Evolutionary conservation across 2,888 invertebrate species (phyloP).

Genomic region (Drosophila paranaensis): DNA sequence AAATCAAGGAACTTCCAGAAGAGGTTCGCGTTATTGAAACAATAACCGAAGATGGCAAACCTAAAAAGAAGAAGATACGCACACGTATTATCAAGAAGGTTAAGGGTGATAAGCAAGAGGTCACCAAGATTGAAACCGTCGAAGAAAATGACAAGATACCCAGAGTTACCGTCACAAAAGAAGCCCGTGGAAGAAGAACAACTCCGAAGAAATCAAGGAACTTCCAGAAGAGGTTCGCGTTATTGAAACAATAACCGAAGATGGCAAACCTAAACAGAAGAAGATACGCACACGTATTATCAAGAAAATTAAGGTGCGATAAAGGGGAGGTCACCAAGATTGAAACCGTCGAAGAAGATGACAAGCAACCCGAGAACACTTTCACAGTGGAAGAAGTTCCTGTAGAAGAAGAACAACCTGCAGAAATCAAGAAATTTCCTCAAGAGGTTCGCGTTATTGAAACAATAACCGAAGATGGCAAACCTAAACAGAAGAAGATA

Average conservation of each 20-base stretch:
- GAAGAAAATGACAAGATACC: slow-evolving; percentile 40
- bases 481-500: slow-evolving; percentile 58
- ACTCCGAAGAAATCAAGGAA: slow-evolving; percentile 24
- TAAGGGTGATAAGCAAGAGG: too few species aligned
- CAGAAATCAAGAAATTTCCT: slow-evolving; percentile 53
- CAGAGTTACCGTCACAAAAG: slow-evolving; percentile 36
- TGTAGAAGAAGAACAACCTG: slow-evolving; percentile 29
- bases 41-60: too few species aligned
- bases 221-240: slow-evolving; percentile 39
- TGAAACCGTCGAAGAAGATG: slow-evolving; percentile 36
- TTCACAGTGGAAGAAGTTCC: slow-evolving; percentile 30
- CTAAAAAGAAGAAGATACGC: slow-evolving; percentile 30
- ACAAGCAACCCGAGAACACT: slow-evolving; percentile 27
- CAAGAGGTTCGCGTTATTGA: slow-evolving; percentile 63
- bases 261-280: slow-evolving; percentile 40
- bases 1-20: too few species aligned
- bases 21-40: too few species aligned
- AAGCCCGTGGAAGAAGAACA: slow-evolving; percentile 22
- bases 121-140: too few species aligned
- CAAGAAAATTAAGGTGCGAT: slow-evolving; percentile 37
- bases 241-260: slow-evolving; percentile 25
- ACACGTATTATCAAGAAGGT: slow-evolving; percentile 26
- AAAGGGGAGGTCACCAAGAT: slow-evolving; percentile 41
- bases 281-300: slow-evolving; percentile 45
- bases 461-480: slow-evolving; percentile 56